Evolutionary conservation across 1,140 invertebrate genomes (phyloP).

Genomic region (Condylostylus longicornis): DNA sequence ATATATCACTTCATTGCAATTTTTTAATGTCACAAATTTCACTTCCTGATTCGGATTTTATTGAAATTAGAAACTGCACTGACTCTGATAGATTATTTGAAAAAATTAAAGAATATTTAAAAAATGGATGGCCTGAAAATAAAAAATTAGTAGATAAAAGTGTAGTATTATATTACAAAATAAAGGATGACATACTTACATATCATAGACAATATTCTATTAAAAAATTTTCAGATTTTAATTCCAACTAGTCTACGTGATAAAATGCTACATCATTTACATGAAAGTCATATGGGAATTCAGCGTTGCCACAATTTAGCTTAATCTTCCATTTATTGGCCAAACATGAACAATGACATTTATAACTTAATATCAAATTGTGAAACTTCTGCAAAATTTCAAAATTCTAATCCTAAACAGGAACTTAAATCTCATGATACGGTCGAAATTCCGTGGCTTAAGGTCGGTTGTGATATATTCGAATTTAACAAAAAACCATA

Average conservation of each 20-base stretch:
- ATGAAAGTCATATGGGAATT: conserved; percentile 33
- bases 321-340: conserved; percentile 32
- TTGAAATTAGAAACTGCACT: conserved; percentile 17
- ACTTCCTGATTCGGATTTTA: conserved; percentile 11
- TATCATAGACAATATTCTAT: conserved; percentile 22
- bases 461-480: conserved; percentile 18
- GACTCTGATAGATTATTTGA: conserved; percentile 15
- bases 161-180: conserved; percentile 19
- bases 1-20: conserved; percentile 13
- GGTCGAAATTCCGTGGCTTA: conserved; percentile 5
- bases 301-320: conserved; percentile 27
- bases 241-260: conserved; percentile 23
- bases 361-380: conserved; percentile 30
- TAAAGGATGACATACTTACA: conserved; percentile 23
- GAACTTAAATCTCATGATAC: conserved; percentile 2
- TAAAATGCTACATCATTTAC: conserved; percentile 26
- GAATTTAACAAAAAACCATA: conserved; percentile 20
- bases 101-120: conserved; percentile 15
- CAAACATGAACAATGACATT: conserved; percentile 32
- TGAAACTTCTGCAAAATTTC: conserved; percentile 7
- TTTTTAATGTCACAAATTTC: conserved; percentile 10
- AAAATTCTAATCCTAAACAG: conserved; percentile 6
- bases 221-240: conserved; percentile 23
- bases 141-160: conserved; percentile 14
- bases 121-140: conserved; percentile 28